phyloP scores from a whole-genome alignment of 2,113 vertebrate genomes.

The Otis tarda region DNA sequence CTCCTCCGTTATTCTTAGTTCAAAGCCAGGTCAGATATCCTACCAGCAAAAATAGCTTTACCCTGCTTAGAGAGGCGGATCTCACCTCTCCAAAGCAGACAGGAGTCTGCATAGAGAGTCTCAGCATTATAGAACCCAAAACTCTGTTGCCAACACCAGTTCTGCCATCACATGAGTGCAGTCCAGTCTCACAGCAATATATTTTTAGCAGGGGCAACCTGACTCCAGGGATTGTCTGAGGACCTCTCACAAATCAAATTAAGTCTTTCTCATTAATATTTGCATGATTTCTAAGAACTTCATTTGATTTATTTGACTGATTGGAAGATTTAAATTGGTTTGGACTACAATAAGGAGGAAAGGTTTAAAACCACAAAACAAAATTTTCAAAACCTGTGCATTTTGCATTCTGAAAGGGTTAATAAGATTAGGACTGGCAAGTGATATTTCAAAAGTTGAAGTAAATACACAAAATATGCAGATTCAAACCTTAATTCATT shows the following conservation, averaged over 20 bases:
- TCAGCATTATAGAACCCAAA: background rate
- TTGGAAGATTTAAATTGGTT: background rate
- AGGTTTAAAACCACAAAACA: background rate
- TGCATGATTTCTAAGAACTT: background rate
- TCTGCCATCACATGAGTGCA: background rate
- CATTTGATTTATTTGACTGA: background rate
- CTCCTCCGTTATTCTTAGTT: fast-evolving
- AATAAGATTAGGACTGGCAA: background rate
- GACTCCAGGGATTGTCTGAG: background rate
- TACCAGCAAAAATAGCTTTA: background rate
- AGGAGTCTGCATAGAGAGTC: background rate
- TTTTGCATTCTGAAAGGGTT: background rate
- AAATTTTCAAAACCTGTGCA: background rate
- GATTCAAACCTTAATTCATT: constrained; percentile 8
- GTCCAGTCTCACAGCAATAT: background rate
- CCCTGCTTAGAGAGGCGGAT: background rate
- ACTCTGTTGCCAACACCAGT: fast-evolving
- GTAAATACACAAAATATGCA: background rate
- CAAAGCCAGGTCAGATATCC: background rate
- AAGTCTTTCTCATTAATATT: background rate
- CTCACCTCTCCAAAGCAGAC: background rate
- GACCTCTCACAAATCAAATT: background rate
- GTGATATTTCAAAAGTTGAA: background rate
- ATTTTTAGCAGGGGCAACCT: background rate
- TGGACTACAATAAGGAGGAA: background rate